Base-by-base conservation (phyloP, 2,888 invertebrate genomes). In the Drosophila formosana region DNA sequence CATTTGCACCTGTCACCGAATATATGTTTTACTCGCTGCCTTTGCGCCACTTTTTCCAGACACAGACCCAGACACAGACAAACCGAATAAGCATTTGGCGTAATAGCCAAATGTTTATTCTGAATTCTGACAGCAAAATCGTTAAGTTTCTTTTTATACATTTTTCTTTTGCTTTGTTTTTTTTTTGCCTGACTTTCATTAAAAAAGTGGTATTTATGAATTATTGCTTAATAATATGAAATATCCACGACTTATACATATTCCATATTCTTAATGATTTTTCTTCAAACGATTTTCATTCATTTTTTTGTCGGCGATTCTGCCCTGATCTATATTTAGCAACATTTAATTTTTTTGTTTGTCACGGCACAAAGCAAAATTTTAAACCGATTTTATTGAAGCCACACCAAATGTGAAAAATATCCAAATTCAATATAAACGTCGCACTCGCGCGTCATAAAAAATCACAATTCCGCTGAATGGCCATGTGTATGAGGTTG, bases 381-480 rank as follows among this genome's bases (percentile, higher is more conserved):
- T 61, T 68, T 57, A 32, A 47, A 37, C 53, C 43, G 45, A 60
- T 51, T 39, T 32, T 32, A 23, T 5, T 2, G 25, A 32, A 58
- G 39, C n/a, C 30, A 11, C 23, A 60, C 30, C 49, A 55, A 65
- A 61, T 45, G 55, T 45, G 69, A 67, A 67, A 68, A 77, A 69
- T 72, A 74, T 65, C 43, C 63, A 76, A 79, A 82, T 80, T 82
- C 63, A 86, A 86, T 86, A 75, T 68, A 66, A 78, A 66, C 72
- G 66, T 80, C 88, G 65, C 69, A 66, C 51, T 63, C 62, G 66
- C 61, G 65, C 74, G 61, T 70, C 85, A 76, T 72, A 76, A 67
- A 68, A 62, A 72, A 69, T 66, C 66, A 88, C 76, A 72, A 65
- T 80, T 82, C 66, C 46, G 28, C 34, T 32, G 60, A 67, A 47